phyloP scores from a whole-genome alignment of 1,140 invertebrate species.

The Vanessa tameamea region DNA sequence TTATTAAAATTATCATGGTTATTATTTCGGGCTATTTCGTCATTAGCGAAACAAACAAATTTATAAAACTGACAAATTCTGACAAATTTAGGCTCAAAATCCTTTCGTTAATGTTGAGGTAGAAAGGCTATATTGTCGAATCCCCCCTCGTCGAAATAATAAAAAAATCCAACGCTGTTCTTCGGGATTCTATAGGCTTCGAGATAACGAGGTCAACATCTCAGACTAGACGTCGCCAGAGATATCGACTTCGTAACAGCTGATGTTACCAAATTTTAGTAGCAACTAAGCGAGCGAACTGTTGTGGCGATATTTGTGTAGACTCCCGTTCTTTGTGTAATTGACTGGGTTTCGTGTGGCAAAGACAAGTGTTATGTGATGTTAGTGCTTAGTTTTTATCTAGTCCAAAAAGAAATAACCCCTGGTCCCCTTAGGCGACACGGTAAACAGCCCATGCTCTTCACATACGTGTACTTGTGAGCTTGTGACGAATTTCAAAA shows the following conservation, averaged over 20 bases:
- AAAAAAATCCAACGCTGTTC: slow-evolving; percentile 38
- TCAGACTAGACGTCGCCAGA: slow-evolving; percentile 71
- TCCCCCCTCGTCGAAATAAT: slow-evolving; percentile 19
- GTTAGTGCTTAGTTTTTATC: neutral
- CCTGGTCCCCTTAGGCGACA: no score
- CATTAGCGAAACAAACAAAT: neutral
- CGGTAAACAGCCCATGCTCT: no score
- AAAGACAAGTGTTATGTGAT: neutral
- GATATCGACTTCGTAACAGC: slow-evolving; percentile 70
- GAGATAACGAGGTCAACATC: slow-evolving; percentile 62
- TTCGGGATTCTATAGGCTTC: slow-evolving; percentile 43
- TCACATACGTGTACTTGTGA: no score
- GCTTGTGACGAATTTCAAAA: no score
- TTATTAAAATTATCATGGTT: no score
- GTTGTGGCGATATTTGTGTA: slow-evolving; percentile 43
- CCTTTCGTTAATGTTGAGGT: neutral
- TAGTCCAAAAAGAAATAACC: neutral
- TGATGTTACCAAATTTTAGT: slow-evolving; percentile 65
- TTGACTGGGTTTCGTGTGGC: neutral
- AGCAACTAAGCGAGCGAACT: slow-evolving; percentile 45
- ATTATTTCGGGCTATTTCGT: neutral
- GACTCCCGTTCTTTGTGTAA: slow-evolving; percentile 12
- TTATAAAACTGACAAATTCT: neutral
- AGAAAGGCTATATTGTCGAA: slow-evolving; percentile 15
- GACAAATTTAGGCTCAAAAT: neutral